These are phyloP conservation scores for Epinotia brunnichana DNA, from an alignment of 2,888 invertebrate species.

Conservation along the genomic window DNA sequence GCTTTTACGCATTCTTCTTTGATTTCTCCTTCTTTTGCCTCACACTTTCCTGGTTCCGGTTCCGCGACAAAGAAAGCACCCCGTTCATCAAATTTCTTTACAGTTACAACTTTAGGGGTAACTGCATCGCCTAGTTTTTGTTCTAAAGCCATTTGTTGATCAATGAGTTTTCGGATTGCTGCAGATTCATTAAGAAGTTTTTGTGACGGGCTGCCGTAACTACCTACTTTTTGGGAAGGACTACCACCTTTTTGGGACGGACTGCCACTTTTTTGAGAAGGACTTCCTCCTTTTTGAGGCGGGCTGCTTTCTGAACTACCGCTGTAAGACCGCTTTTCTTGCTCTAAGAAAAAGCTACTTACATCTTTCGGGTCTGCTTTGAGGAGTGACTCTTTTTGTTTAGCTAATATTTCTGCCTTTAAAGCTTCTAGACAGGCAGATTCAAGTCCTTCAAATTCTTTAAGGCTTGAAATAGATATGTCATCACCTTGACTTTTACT, in stretches of 20 bases:
- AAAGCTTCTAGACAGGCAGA: conserved; percentile 93
- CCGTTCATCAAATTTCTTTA: conserved; percentile 77
- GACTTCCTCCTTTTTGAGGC: conserved; percentile 78
- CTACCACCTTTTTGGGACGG: conserved; percentile 79
- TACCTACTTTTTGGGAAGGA: conserved; percentile 77
- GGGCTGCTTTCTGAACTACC: conserved; percentile 86
- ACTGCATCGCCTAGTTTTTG: conserved; percentile 69
- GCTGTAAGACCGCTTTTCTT: conserved; percentile 79
- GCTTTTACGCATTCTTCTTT: conserved; percentile 74
- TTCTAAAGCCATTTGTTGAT: conserved; percentile 79
- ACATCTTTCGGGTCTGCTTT: conserved; percentile 83
- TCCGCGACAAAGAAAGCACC: conserved; percentile 79
- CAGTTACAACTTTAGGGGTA: conserved; percentile 75
- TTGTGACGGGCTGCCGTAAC: conserved; percentile 76
- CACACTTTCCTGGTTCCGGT: conserved; percentile 59
- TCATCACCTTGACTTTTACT: conserved; percentile 93
- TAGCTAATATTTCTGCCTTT: conserved; percentile 91
- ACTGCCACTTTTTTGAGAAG: conserved; percentile 72
- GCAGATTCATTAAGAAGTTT: conserved; percentile 78
- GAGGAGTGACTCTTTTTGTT: conserved; percentile 92
- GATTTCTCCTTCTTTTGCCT: conserved; percentile 59
- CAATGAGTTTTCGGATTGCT: conserved; percentile 77
- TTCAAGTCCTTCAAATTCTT: conserved; percentile 96
- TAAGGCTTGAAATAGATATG: conserved; percentile 92
- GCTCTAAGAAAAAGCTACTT: conserved; percentile 77